phyloP scores from a whole-genome alignment of 2,797 vertebrate genomes.

The Mico argentatus region DNA sequence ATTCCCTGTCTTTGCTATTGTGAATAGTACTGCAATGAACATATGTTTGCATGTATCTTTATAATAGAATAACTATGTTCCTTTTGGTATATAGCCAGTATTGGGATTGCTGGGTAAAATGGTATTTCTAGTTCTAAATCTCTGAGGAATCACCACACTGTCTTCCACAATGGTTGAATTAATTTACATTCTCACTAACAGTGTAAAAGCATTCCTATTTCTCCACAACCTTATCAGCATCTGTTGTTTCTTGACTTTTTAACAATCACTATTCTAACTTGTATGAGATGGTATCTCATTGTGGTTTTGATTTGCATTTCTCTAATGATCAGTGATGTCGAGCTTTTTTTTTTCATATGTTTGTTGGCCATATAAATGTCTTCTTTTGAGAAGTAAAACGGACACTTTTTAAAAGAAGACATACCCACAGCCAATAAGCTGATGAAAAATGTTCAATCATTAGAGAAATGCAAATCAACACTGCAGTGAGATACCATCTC shows the following conservation, averaged over 20 bases:
- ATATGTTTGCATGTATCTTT: background rate
- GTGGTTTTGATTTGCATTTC: background rate
- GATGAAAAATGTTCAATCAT: background rate
- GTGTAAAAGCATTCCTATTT: background rate
- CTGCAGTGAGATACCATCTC: background rate
- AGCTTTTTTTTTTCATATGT: background rate
- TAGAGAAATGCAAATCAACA: background rate
- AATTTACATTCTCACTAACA: background rate
- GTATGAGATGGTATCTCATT: background rate
- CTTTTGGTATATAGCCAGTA: background rate
- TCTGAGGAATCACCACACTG: background rate
- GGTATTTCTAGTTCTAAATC: background rate
- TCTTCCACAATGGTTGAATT: background rate
- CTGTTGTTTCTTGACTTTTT: background rate
- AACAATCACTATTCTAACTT: background rate
- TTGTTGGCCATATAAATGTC: too few relatives aligned
- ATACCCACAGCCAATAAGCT: background rate
- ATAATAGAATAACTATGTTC: background rate
- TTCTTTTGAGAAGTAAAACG: background rate
- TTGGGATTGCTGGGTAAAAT: background rate
- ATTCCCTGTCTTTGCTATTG: background rate
- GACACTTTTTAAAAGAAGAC: background rate
- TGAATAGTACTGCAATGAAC: background rate
- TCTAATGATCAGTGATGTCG: background rate
- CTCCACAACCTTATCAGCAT: too few relatives aligned